phyloP scores from a whole-genome alignment of 2,797 vertebrate species.

The Loris lydekkerianus region DNA sequence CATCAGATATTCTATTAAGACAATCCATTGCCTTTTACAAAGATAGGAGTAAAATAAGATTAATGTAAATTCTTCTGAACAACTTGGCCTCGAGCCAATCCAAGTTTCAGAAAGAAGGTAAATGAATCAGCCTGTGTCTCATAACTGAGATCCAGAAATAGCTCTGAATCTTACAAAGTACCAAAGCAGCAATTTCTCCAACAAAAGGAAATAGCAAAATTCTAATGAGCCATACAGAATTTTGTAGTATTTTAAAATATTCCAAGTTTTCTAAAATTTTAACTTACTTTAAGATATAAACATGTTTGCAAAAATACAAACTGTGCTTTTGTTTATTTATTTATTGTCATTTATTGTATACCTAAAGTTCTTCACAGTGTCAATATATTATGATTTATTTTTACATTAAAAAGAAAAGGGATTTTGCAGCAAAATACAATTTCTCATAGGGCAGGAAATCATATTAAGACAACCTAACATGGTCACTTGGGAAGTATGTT shows the following conservation, averaged over 20 bases:
- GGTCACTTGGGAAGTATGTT: neutral
- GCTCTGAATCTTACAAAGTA: conserved; percentile 48
- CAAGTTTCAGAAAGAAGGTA: conserved; percentile 20
- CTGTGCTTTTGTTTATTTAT: conserved; percentile 40
- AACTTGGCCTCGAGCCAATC: conserved; percentile 37
- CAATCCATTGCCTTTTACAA: conserved; percentile 48
- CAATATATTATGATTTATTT: neutral
- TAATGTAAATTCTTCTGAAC: conserved; percentile 57
- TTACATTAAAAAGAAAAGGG: neutral
- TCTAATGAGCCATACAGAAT: conserved; percentile 12
- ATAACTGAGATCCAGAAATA: conserved; percentile 71
- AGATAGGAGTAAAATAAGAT: conserved; percentile 53
- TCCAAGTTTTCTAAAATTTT: neutral
- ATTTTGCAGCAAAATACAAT: neutral
- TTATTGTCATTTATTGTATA: neutral
- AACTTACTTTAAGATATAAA: conserved; percentile 53
- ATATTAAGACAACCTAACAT: neutral
- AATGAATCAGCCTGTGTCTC: conserved; percentile 62
- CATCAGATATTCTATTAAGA: conserved; percentile 52
- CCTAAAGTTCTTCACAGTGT: neutral
- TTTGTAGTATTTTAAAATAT: conserved; percentile 50
- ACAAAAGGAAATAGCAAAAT: conserved; percentile 40
- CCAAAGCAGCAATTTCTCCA: neutral
- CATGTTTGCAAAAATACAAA: conserved; percentile 52
- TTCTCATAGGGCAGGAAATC: neutral